Base-by-base conservation (phyloP, 2,113 vertebrate genomes). In the Euleptes europaea region DNA sequence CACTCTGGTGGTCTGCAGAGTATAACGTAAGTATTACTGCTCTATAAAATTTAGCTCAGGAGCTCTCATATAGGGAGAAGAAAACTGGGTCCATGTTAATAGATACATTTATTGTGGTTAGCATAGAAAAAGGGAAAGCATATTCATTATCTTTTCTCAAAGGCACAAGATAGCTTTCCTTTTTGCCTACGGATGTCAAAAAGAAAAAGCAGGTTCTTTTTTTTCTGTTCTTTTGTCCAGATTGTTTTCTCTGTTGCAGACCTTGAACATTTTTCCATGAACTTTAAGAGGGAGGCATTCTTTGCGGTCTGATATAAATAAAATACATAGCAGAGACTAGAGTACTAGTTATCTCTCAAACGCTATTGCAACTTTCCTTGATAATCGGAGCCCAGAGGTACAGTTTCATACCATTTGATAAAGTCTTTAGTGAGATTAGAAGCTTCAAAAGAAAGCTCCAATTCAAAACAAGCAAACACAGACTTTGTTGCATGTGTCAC, bases 361-460 rank as follows among this genome's bases (percentile, higher is more conserved):
- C 93, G 91, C 90, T 93, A 92, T 44, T 88, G 88, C 78, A 93
- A 93, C 83, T 92, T 91, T 81, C 65, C 84, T 60, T 88, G 92
- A 88, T 93, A 88, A 85, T 84, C 85, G 84, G 81, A 88, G 3
- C 81, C 91, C 90, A 89, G 19, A 40, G 86, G 86, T 89, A 90
- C 60, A 88, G 85, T 88, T 89, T 91, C 90, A 88, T 91, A 88
- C 77, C 65, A 71, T 80, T 84, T 88, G 91, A 93, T 92, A 93
- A 94, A 92, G 84, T 84, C 90, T 91, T 91, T 81, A 86, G 86
- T 94, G 90, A 94, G 87, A 94, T 92, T 91, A 88, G 86, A 74
- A 90, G 40, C 84, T 92, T 91, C 88, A 95, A 92, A 94, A 91
- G 79, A 90, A 89, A 94, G 89, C 93, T 84, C 85, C 86, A 87